Conservation (phyloP, 2,113 vertebrate genomes). For the Calyptomena viridis region DNA sequence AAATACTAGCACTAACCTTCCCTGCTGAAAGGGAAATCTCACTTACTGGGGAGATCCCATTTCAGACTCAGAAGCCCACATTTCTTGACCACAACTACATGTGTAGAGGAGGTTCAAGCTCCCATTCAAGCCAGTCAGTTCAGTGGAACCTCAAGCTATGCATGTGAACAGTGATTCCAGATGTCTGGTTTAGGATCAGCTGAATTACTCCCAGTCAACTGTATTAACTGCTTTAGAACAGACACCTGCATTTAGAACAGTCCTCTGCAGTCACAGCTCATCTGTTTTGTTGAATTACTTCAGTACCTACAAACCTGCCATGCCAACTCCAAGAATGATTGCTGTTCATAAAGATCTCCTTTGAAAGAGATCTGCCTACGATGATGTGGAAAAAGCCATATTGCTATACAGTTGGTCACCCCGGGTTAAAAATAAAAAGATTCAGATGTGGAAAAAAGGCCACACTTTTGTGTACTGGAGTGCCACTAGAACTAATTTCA, state of each 20-base stretch:
- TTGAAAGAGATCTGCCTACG: neutral
- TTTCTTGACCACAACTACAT: fast-evolving
- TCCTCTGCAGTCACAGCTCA: neutral
- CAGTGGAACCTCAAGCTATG: neutral
- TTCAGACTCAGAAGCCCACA: neutral
- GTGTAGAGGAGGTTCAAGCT: neutral
- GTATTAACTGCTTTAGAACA: neutral
- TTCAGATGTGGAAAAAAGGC: neutral
- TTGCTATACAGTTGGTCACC: neutral
- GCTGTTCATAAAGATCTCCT: neutral
- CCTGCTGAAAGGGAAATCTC: neutral
- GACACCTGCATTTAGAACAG: neutral
- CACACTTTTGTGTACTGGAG: neutral
- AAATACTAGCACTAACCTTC: neutral
- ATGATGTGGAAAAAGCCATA: neutral
- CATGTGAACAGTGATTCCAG: neutral
- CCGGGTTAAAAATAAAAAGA: neutral
- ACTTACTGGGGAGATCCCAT: neutral
- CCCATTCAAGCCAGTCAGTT: neutral
- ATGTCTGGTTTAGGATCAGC: neutral
- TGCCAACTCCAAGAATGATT: neutral
- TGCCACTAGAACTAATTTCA: neutral
- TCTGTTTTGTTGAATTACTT: neutral
- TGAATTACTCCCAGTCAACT: neutral
- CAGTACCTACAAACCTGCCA: neutral